Conservation (phyloP, 2,888 invertebrate genomes). For the Labia minor region DNA sequence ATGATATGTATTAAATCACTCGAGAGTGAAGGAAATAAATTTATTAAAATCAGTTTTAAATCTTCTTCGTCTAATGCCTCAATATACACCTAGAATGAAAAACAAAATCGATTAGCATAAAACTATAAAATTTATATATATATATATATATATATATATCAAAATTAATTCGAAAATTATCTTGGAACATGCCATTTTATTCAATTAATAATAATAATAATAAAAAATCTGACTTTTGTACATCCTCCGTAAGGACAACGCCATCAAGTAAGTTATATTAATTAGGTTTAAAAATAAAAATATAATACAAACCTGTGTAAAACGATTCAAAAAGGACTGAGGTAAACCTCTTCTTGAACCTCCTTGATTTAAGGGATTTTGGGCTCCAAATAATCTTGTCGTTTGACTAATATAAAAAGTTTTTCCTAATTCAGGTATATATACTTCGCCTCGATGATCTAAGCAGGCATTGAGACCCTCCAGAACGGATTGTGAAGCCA, state of each 20-base stretch:
- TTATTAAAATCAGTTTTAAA: conserved; percentile 48
- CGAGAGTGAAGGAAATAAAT: conserved; percentile 52
- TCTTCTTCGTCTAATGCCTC: conserved; percentile 53
- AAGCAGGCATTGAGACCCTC: conserved; percentile 98
- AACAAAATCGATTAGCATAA: no score
- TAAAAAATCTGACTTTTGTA: not conserved
- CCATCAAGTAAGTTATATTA: no score
- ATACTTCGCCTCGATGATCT: conserved; percentile 94
- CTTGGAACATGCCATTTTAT: conserved; percentile 17
- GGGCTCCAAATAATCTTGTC: conserved; percentile 91
- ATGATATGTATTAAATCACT: conserved; percentile 53
- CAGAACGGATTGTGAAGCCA: conserved; percentile 95
- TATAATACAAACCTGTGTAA: conserved; percentile 62
- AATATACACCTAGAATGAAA: conserved; percentile 46
- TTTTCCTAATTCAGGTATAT: conserved; percentile 84
- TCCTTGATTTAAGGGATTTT: conserved; percentile 93
- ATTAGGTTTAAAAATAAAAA: no score
- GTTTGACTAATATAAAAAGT: conserved; percentile 65
- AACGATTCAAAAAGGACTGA: conserved; percentile 92
- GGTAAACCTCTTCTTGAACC: conserved; percentile 93
- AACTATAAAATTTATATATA: no score
- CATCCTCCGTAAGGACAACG: no score
- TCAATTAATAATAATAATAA: not conserved
- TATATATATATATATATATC: no score
- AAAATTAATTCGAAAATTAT: no score